phyloP scores from a whole-genome alignment of 2,113 vertebrate species.

The Myiagra hebetior region DNA sequence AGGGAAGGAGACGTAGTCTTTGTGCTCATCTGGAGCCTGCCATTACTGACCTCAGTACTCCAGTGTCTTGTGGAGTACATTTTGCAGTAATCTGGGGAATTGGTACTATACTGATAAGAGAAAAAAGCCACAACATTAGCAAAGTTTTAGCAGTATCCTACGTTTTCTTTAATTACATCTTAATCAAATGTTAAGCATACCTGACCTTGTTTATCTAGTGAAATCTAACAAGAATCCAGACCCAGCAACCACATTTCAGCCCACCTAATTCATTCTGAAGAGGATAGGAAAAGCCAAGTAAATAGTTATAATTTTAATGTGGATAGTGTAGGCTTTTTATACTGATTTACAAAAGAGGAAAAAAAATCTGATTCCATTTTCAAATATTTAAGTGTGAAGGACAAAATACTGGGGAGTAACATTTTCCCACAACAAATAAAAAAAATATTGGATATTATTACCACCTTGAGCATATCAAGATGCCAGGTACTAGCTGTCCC shows the following conservation, averaged over 20 bases:
- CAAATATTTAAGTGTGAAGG: not conserved
- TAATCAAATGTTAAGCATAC: not conserved
- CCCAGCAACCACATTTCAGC: not conserved
- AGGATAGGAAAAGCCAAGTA: not conserved
- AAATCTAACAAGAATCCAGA: not conserved
- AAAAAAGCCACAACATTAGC: not conserved
- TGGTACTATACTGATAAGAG: not conserved
- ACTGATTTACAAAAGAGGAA: not conserved
- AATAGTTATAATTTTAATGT: not conserved
- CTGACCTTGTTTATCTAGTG: not conserved
- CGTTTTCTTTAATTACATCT: not conserved
- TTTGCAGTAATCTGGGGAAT: not conserved
- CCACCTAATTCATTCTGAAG: not conserved
- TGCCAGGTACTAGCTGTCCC: not conserved
- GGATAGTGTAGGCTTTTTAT: not conserved
- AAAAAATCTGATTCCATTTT: not conserved
- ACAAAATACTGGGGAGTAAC: not conserved
- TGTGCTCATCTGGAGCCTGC: not conserved
- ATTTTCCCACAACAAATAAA: too few species aligned
- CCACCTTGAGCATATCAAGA: not conserved
- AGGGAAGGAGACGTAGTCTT: not conserved
- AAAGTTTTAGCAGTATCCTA: not conserved
- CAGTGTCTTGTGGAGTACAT: not conserved
- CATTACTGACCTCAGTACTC: not conserved
- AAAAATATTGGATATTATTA: not conserved